Percentiles rank a stretch among this genome's conserved stretches.
Conservation (phyloP, 2,113 vertebrate genomes). For the Potamarius usumacintae region DNA sequence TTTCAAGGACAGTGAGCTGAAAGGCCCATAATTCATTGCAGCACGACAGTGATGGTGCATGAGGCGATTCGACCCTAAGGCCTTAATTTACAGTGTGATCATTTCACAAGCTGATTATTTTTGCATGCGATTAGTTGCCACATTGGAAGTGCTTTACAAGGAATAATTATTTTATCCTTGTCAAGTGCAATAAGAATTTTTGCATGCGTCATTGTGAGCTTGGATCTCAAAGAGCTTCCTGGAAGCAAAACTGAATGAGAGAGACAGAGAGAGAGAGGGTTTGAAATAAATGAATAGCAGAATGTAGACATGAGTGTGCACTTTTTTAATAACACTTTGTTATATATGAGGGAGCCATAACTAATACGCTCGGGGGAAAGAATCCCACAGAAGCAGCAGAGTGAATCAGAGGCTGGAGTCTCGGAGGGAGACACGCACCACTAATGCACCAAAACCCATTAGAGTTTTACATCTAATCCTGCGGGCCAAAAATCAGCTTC, state of each 20-base stretch:
- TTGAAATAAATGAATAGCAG: not conserved
- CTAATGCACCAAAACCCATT: constrained; percentile 43
- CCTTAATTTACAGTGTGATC: not conserved
- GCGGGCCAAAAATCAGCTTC: constrained; percentile 18
- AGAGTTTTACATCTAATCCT: constrained; percentile 40
- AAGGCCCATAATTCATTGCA: not conserved
- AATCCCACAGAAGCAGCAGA: not conserved
- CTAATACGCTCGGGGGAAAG: constrained; percentile 1
- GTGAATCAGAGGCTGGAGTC: constrained; percentile 3
- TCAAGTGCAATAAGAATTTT: not conserved
- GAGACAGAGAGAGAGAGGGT: not conserved
- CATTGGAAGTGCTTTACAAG: not conserved
- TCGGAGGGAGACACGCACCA: not conserved
- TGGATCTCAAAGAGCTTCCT: not conserved
- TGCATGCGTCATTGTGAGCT: no score
- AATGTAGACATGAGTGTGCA: not conserved
- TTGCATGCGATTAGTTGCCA: not conserved
- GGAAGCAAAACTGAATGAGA: not conserved
- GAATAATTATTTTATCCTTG: not conserved
- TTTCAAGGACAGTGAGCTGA: not conserved
- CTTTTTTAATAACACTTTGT: not conserved
- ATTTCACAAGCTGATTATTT: not conserved
- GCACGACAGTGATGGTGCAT: not conserved
- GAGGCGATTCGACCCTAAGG: not conserved
- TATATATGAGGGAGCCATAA: not conserved